These are phyloP conservation scores for Enteromius fasciolatus DNA, from an alignment of 2,797 vertebrate genomes.

Conservation along the genomic window DNA sequence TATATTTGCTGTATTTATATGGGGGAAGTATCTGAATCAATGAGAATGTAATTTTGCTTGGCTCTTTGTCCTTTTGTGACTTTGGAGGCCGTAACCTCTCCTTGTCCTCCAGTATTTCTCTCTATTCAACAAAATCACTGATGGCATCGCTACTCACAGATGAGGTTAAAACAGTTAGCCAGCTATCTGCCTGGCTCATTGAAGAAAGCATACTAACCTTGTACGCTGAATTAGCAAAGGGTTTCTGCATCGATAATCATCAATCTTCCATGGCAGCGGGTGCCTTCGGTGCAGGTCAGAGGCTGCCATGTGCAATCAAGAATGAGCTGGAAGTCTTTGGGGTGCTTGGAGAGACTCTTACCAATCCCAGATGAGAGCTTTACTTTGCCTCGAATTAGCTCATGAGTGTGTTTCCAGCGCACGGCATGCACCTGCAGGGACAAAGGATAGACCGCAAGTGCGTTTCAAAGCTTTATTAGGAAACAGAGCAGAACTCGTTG, in stretches of 20 bases:
- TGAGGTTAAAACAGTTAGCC: conserved; percentile 68
- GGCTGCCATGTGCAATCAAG: conserved; percentile 81
- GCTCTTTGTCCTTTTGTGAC: conserved; percentile 4
- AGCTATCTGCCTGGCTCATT: conserved; percentile 64
- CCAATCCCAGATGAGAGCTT: conserved; percentile 78
- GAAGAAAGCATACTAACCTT: conserved; percentile 63
- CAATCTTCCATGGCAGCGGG: conserved; percentile 78
- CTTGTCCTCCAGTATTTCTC: conserved; percentile 41
- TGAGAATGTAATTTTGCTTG: background rate
- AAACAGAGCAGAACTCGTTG: conserved; percentile 60
- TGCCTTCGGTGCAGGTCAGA: conserved; percentile 74
- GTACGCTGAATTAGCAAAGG: conserved; percentile 71
- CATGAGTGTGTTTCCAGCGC: conserved; percentile 51
- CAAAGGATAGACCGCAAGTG: conserved; percentile 32
- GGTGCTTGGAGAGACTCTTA: conserved; percentile 68
- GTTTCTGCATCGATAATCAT: conserved; percentile 82
- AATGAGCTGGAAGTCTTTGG: conserved; percentile 74
- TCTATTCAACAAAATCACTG: conserved; percentile 53
- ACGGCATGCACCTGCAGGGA: conserved; percentile 54
- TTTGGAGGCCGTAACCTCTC: conserved; percentile 19
- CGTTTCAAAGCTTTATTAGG: conserved; percentile 50
- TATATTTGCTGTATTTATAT: conserved; percentile 30
- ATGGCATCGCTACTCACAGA: conserved; percentile 58
- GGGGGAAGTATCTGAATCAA: conserved; percentile 1
- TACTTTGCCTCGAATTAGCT: conserved; percentile 61